Conservation (phyloP, 2,113 vertebrate genomes). For the Mesoclemmys tuberculata region DNA sequence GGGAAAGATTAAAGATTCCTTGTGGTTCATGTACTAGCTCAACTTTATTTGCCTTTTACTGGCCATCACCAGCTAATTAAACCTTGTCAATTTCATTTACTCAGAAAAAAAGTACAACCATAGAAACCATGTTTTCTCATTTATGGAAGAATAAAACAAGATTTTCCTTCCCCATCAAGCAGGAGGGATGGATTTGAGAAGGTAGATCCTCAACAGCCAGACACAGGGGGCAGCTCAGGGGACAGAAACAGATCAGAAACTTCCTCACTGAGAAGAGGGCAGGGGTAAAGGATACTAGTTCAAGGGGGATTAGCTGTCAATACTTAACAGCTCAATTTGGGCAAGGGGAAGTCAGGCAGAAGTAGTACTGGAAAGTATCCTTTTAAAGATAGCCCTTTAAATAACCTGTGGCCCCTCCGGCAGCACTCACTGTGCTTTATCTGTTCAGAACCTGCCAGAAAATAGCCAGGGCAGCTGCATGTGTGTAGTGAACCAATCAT, state of each 20-base stretch:
- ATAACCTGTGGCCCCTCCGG: neutral
- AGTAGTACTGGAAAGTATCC: neutral
- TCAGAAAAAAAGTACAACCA: neutral
- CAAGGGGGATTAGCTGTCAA: neutral
- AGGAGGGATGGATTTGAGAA: neutral
- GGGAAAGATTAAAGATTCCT: neutral
- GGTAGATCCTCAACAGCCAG: neutral
- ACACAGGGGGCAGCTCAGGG: neutral
- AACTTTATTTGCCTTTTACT: neutral
- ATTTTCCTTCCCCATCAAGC: neutral
- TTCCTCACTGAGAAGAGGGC: neutral
- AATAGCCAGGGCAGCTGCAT: too few species aligned
- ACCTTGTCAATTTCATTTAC: neutral
- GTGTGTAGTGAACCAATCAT: neutral
- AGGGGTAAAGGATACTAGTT: neutral
- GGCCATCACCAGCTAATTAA: neutral
- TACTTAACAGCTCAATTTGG: neutral
- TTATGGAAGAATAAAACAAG: neutral
- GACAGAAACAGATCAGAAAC: neutral
- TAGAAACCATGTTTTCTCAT: neutral
- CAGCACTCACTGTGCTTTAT: neutral
- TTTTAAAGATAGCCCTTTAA: neutral
- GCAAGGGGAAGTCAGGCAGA: neutral
- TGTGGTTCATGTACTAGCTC: fast-evolving
- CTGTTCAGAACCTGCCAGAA: neutral